Conservation (phyloP, 2,888 invertebrate species). For the Clusia tigrina region DNA sequence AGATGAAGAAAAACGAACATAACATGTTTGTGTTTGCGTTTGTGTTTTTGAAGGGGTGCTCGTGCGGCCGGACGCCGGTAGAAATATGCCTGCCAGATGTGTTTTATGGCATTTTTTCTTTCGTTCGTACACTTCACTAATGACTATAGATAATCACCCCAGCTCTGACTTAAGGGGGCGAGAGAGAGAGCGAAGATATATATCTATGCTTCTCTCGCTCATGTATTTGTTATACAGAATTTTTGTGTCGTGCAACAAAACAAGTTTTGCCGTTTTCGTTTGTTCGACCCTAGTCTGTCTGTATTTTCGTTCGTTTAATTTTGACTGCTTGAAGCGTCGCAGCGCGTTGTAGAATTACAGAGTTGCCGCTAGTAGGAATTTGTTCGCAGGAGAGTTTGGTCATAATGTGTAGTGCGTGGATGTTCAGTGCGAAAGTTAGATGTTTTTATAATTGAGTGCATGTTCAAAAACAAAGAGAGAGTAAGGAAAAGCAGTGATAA, state of each 20-base stretch:
- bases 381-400: conserved; percentile 38
- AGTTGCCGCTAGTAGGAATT: conserved; percentile 40
- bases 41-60: conserved; percentile 1
- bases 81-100: conserved; percentile 58
- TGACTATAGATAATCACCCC: conserved; percentile 33
- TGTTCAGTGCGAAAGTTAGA: conserved; percentile 10
- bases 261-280: conserved; percentile 27
- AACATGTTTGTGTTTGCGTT: no score
- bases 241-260: conserved; percentile 26
- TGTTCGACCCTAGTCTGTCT: not conserved
- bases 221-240: conserved; percentile 22
- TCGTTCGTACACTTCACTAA: conserved; percentile 29
- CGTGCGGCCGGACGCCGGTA: conserved; percentile 21
- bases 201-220: conserved; percentile 6
- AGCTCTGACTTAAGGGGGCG: conserved; percentile 19
- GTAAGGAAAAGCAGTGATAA: conserved; percentile 22
- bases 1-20: conserved; percentile 13
- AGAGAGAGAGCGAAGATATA: conserved; percentile 16
- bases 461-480: conserved; percentile 28
- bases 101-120: conserved; percentile 41
- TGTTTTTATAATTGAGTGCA: conserved; percentile 23
- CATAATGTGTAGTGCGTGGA: conserved; percentile 14
- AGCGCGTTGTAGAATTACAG: conserved; percentile 16
- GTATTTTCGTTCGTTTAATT: not conserved
- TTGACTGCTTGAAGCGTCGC: conserved; percentile 11